Evolutionary conservation across 1,140 invertebrate genomes (phyloP).

Genomic region (Drosophila repletoides): DNA sequence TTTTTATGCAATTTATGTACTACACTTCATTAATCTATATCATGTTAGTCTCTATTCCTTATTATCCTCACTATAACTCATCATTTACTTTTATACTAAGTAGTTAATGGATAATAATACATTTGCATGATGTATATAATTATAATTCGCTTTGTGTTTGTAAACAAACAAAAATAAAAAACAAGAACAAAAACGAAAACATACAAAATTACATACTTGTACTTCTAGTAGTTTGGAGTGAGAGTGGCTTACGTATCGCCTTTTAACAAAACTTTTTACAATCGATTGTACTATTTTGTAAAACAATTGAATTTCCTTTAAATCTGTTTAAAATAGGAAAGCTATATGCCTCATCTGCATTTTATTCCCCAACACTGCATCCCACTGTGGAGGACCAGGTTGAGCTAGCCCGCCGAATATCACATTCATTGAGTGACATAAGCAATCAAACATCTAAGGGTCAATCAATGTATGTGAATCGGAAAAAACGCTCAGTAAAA

Average conservation of each 20-base stretch:
- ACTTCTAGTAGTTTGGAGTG: no score
- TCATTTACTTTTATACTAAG: no score
- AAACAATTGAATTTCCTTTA: conserved; percentile 17
- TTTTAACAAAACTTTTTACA: conserved; percentile 26
- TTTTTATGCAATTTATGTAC: no score
- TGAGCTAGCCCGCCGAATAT: conserved; percentile 94
- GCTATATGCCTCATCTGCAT: conserved; percentile 95
- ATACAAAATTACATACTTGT: no score
- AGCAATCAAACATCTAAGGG: conserved; percentile 96
- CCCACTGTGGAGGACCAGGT: conserved; percentile 98
- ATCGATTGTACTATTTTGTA: conserved; percentile 49
- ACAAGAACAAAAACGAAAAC: no score
- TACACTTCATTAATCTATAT: no score
- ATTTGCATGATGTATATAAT: no score
- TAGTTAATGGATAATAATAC: no score
- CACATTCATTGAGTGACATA: conserved; percentile 94
- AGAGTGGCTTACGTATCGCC: conserved; percentile 65
- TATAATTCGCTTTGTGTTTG: neutral
- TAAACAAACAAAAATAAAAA: no score
- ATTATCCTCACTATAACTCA: no score
- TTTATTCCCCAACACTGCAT: conserved; percentile 93
- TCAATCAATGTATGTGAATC: conserved; percentile 97
- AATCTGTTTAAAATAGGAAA: conserved; percentile 86
- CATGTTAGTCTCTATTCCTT: no score
- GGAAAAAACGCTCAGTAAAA: conserved; percentile 95